Evolutionary conservation across 2,888 invertebrate genomes (phyloP).

Genomic region (Acronicta leporina): DNA sequence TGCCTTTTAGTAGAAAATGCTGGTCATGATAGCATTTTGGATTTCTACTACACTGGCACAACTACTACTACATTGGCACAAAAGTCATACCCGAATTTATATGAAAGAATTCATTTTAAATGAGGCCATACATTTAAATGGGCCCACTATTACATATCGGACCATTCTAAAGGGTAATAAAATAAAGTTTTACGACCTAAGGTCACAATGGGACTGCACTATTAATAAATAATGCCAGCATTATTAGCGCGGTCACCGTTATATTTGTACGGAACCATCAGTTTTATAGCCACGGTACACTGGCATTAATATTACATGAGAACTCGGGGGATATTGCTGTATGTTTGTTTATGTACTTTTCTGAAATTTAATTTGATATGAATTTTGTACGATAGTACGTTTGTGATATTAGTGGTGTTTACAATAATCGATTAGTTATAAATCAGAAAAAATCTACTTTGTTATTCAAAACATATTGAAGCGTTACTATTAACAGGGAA

Average conservation of each 20-base stretch:
- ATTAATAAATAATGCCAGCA: constrained; percentile 57
- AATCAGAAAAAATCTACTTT: too few species aligned
- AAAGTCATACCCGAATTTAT: constrained; percentile 12
- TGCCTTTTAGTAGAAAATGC: too few species aligned
- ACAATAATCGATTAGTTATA: too few species aligned
- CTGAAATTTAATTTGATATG: too few species aligned
- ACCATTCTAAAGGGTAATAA: constrained; percentile 54
- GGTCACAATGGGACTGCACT: constrained; percentile 56
- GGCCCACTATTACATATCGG: constrained; percentile 39
- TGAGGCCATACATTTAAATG: constrained; percentile 43
- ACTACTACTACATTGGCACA: not conserved
- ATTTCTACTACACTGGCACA: too few species aligned
- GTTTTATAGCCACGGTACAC: constrained; percentile 49
- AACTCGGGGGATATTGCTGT: constrained; percentile 11
- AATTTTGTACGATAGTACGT: too few species aligned
- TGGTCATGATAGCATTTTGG: too few species aligned
- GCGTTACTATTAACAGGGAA: too few species aligned
- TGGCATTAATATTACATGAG: constrained; percentile 55
- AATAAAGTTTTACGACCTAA: constrained; percentile 58
- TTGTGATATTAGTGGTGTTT: too few species aligned
- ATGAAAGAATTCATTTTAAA: constrained; percentile 35
- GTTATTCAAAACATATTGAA: too few species aligned
- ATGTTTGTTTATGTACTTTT: constrained; percentile 17
- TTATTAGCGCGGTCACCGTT: constrained; percentile 45
- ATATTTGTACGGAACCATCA: constrained; percentile 50